Percentiles rank a stretch among this genome's conserved stretches.
Conservation (phyloP, 2,888 invertebrate genomes). For the Ormyrus rosae region DNA sequence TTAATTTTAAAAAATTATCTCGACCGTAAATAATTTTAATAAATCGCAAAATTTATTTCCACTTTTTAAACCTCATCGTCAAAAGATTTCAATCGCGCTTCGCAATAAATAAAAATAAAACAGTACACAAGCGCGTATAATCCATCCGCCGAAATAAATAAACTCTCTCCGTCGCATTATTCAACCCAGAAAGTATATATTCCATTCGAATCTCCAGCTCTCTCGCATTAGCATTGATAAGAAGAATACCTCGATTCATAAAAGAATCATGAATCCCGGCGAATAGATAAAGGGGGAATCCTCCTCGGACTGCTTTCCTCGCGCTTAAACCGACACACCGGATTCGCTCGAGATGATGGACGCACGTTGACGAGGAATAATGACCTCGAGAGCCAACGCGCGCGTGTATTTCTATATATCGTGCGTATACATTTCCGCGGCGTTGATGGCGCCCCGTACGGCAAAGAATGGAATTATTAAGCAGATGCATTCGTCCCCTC, state of each 20-base stretch:
- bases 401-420: background rate
- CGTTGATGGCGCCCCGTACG: slow-evolving; percentile 52
- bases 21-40: too few species aligned
- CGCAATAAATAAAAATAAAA: background rate
- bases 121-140: too few species aligned
- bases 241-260: slow-evolving; percentile 40
- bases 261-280: slow-evolving; percentile 30
- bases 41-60: too few species aligned
- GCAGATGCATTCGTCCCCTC: slow-evolving; percentile 55
- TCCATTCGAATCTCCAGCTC: background rate
- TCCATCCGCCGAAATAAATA: background rate
- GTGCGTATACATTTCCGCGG: too few species aligned
- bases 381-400: slow-evolving; percentile 55
- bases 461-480: slow-evolving; percentile 60
- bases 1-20: too few species aligned
- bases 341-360: slow-evolving; percentile 55
- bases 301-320: background rate
- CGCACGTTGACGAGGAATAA: slow-evolving; percentile 61
- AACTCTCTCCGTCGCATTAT: slow-evolving; percentile 5
- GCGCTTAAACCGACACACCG: slow-evolving; percentile 33
- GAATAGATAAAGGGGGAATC: slow-evolving; percentile 44
- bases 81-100: background rate
- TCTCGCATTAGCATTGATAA: slow-evolving; percentile 48
- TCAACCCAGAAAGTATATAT: background rate
- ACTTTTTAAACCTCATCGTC: too few species aligned